Base-by-base conservation (phyloP, 1,140 invertebrate genomes). In the Drosophila gunungcola region DNA sequence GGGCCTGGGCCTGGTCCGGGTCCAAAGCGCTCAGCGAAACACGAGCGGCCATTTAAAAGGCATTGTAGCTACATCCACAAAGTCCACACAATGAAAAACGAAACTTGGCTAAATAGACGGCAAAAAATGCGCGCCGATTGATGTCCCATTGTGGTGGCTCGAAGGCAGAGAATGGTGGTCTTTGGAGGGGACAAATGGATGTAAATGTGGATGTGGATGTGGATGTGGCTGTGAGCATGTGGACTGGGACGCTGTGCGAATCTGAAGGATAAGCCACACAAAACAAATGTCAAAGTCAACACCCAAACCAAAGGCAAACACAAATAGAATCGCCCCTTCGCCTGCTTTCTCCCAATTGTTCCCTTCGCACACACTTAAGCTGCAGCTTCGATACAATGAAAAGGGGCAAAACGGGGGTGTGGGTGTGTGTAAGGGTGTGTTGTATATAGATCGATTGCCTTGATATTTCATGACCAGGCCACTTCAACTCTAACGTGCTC, bases 241-340 rank as follows among this genome's bases (percentile, higher is more conserved):
- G 49, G 39, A 48, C 45, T 29, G 39, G 41, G 52, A 34, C 29
- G 45, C 57, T 73, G 21, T 42, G 63, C 46, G 70, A 67, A 51
- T 83, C 79, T 76, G 80, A 89, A 89, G 84, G 84, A 84, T 88
- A 88, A 88, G 84, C 84, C 63, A 68, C 69, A 89, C 84, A 88
- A 88, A 88, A 88, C 84, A 88, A 88, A 88, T 88, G 84, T 89
- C 84, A 88, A 88, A 89, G 84, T 88, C 84, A 89, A 88, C 77
- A 89, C 84, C 73, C 63, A 73, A 80, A 77, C 65, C 84, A 88
- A 76, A 65, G 68, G 68, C 68, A 67, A 70, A 78, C 65, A 78
- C 57, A 60, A 64, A 69, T 65, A 49, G 42, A 42, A 70, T 46
- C 68, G 52, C 42, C 45, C 11, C 16, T 11, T 10, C 25, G 11